Evolutionary conservation across 2,888 invertebrate genomes (phyloP), one percentile per base, ranked within the genome.

Genomic region (Eilema depressum): DNA sequence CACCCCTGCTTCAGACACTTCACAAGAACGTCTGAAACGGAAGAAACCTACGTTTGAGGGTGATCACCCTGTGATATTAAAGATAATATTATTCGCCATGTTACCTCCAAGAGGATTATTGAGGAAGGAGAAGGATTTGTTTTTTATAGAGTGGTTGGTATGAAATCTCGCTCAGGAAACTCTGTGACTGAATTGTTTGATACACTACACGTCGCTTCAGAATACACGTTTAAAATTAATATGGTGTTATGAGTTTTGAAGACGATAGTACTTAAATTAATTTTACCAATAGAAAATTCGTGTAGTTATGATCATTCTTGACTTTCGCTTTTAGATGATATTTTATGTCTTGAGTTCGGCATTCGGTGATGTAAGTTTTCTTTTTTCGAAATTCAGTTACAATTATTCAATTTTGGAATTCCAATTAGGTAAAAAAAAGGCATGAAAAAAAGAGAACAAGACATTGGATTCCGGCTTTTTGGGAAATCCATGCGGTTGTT

Each of bases 21-120:
- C 75, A 75, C 69, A 53, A 70, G 77, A 75, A 76, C 70, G 70
- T 70, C 62, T 60, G 78, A 77, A 74, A 76, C 79, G 74, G 75
- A 77, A 67, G 85, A 85, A 77, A 85, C 88, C 72, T 86, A 84
- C 79, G 85, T 83, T 71, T 82, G 73, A 75, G 85, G 86, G 86
- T 83, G 81, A 76, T 77, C 78, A 83, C 86, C 88, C 86, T 88
- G 89, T 90, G 91, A 90, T 91, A 90, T 88, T 91, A 88, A 84
- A 81, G 78, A 80, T 80, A 81, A 71, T 82, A 71, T 12, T 83
- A 83, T 81, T 78, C 75, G 83, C 84, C 85, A 82, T 82, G 77
- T 78, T 86, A 85, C 86, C 87, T 87, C 88, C 71, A 83, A 86
- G 87, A 81, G 83, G 82, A 71, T 78, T 81, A 65, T 77, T 70